Evolutionary conservation across 2,113 vertebrate genomes (phyloP).

Genomic region (Pedetes capensis): DNA sequence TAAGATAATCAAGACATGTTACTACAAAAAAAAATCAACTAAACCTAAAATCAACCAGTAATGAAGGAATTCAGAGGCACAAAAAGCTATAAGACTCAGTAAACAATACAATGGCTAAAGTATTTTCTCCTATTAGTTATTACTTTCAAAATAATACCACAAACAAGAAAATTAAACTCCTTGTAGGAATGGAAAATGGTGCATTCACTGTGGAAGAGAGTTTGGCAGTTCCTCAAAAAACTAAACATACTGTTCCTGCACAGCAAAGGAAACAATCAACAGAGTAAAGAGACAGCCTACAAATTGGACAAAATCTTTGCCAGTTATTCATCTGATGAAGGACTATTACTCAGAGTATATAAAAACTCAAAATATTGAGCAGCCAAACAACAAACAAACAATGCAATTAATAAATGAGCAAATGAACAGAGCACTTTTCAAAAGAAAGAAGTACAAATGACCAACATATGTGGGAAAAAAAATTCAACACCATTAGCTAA

Average conservation of each 20-base stretch:
- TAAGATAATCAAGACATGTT: background rate
- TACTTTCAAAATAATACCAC: background rate
- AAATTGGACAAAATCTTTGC: background rate
- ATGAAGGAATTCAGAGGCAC: background rate
- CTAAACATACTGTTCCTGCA: no score
- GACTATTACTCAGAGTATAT: background rate
- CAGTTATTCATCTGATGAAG: background rate
- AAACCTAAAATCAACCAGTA: background rate
- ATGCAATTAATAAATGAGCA: background rate
- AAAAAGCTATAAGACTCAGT: background rate
- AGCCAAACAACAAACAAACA: background rate
- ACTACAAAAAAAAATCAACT: background rate
- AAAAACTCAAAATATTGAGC: background rate
- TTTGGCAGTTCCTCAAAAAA: no score
- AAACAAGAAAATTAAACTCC: no score
- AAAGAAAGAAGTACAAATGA: background rate
- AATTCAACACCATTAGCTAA: no score
- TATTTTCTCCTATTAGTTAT: background rate
- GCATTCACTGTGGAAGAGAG: no score
- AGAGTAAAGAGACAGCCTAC: background rate
- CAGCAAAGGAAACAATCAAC: background rate
- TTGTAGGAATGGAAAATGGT: no score
- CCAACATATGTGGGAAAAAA: background rate
- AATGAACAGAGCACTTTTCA: background rate
- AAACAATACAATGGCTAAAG: background rate